Conservation (phyloP, 2,797 vertebrate genomes). For the Sciurus vulgaris region DNA sequence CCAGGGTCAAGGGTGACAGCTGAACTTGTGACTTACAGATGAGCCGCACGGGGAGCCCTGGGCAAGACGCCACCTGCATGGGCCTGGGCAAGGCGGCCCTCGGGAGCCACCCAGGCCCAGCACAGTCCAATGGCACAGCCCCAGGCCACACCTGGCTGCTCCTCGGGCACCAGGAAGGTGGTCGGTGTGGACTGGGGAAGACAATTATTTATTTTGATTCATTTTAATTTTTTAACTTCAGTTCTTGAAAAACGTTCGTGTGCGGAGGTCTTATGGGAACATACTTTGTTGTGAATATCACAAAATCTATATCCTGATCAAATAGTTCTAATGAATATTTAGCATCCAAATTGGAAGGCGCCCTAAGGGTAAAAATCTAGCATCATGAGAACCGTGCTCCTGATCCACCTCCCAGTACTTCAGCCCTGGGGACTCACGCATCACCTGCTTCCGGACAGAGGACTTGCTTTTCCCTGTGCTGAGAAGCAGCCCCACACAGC, state of each 20-base stretch:
- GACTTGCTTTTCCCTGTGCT: not conserved
- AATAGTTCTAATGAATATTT: not conserved
- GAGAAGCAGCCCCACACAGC: not conserved
- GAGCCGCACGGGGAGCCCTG: no score
- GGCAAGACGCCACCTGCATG: not conserved
- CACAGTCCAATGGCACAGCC: fast-evolving
- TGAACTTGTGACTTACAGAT: not conserved
- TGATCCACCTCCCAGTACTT: not conserved
- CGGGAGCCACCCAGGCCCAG: not conserved
- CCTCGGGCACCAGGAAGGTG: not conserved
- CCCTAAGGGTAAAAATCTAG: not conserved
- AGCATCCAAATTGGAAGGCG: not conserved
- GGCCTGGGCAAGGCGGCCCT: not conserved
- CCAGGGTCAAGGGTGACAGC: not conserved
- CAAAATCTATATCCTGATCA: not conserved
- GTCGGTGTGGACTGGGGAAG: not conserved
- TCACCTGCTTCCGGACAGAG: not conserved
- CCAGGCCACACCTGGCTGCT: not conserved
- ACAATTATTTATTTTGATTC: not conserved
- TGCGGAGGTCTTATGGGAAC: not conserved
- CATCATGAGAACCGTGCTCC: not conserved
- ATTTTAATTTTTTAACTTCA: not conserved
- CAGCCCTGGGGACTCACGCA: not conserved
- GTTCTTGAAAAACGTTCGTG: not conserved
- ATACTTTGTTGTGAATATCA: not conserved